These are phyloP conservation scores for Oligia fasciuncula DNA, from an alignment of 2,888 invertebrate species.

Conservation along the genomic window DNA sequence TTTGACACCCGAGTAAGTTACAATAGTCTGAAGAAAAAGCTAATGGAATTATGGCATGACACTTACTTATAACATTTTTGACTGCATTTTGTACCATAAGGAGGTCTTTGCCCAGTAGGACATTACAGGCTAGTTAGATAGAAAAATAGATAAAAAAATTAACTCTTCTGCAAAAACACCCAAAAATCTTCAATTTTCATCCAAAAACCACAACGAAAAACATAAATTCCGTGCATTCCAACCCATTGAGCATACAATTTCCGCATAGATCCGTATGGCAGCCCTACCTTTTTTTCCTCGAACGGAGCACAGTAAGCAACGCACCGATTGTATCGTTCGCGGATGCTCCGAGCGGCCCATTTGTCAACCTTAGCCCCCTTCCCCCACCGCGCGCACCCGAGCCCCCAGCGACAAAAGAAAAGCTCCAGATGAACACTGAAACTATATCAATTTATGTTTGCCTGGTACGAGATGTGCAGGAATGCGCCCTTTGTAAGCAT, in stretches of 20 bases:
- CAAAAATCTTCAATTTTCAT: too few species aligned
- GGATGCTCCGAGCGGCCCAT: conserved; percentile 90
- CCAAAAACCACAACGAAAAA: neutral
- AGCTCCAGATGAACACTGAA: conserved; percentile 84
- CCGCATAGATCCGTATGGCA: conserved; percentile 62
- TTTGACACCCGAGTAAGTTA: neutral
- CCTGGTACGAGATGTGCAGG: conserved; percentile 61
- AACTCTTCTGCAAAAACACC: neutral
- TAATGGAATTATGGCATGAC: neutral
- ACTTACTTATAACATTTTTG: neutral
- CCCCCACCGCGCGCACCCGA: conserved; percentile 72
- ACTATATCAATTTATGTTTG: conserved; percentile 81
- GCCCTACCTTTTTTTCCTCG: conserved; percentile 91
- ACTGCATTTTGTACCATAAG: neutral
- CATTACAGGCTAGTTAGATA: neutral
- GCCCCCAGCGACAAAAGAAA: conserved; percentile 82
- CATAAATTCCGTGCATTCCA: neutral
- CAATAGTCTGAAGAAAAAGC: neutral
- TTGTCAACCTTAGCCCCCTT: conserved; percentile 88
- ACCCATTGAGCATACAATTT: conserved; percentile 21
- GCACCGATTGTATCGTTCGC: conserved; percentile 90
- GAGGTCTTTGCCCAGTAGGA: neutral
- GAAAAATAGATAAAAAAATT: neutral
- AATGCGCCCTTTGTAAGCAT: conserved; percentile 56
- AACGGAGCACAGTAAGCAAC: conserved; percentile 90